Base-by-base conservation (phyloP, 2,113 vertebrate species). In the Corythaixoides concolor region DNA sequence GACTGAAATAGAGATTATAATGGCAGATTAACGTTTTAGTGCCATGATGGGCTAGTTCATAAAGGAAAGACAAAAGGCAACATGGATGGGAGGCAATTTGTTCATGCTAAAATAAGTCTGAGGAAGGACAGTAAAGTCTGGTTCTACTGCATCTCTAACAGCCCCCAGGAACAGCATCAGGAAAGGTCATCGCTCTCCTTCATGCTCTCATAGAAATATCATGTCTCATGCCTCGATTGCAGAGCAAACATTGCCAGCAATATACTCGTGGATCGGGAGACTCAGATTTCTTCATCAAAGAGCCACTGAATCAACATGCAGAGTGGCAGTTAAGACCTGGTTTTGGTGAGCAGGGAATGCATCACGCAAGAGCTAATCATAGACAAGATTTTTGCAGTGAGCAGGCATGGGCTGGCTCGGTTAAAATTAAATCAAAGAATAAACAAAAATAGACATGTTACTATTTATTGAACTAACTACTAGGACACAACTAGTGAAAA, bases 371-470 rank as follows among this genome's bases (percentile, higher is more conserved):
- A 94, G 55, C 55, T 90, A 89, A 77, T 89, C 68, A 87, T 20
- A 87, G 89, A 66, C 28, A 77, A 63, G 52, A 93, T 78, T 86
- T 92, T 35, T 59, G 68, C 80, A 89, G 35, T 50, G 60, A 91
- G 47, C 3, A 5, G 56, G 49, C 6, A 43, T n/a, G 56, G 75
- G 33, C 60, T 81, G 39, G 43, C 56, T 91, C 77, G 67, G 56
- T 70, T 85, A 92, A 94, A 95, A 84, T 81, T 77, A 90, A 81
- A 95, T 78, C 84, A 78, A 92, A 96, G 86, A 85, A 79, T 76
- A 68, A 85, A 88, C 53, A 87, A 82, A 95, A 95, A 78, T 56
- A 92, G 60, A 82, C 8, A 16, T 55, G 76, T 68, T 91, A 35
- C 69, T 96, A 63, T 91, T 92, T 85, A 74, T 92, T 87, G 64